Evolutionary conservation across 92 coral and sea anemone species (phyloP).

Genomic region (Micromussa lordhowensis): DNA sequence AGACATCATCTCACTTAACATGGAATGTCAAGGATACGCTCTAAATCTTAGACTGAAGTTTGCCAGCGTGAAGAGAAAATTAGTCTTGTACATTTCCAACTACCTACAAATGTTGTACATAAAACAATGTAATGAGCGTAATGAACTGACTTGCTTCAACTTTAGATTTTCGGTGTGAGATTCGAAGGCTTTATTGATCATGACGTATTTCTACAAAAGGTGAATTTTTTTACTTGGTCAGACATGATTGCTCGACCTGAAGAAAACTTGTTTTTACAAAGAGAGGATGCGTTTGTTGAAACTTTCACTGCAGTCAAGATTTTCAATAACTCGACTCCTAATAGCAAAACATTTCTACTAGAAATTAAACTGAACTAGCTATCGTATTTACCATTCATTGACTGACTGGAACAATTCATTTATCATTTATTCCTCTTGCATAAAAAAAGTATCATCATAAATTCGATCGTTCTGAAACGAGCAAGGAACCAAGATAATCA

Average conservation of each 20-base stretch:
- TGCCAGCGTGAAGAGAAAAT: not conserved
- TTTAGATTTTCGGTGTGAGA: too few relatives aligned
- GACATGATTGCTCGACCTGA: too few relatives aligned
- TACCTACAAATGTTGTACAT: too few relatives aligned
- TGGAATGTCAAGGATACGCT: not conserved
- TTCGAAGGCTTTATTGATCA: not conserved
- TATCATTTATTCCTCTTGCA: not conserved
- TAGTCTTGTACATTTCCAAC: not conserved
- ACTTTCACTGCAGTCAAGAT: not conserved
- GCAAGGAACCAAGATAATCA: not conserved
- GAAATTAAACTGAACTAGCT: not conserved
- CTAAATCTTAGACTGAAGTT: not conserved
- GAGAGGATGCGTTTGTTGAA: not conserved
- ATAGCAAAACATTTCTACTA: not conserved
- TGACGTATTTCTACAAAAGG: not conserved
- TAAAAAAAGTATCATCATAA: not conserved
- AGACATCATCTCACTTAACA: not conserved
- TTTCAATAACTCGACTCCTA: not conserved
- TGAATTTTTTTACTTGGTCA: not conserved
- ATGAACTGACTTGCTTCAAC: too few relatives aligned
- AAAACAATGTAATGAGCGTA: too few relatives aligned
- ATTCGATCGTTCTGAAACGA: not conserved
- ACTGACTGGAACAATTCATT: not conserved
- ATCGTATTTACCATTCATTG: not conserved
- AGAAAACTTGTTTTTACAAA: not conserved